Base-by-base conservation (phyloP, 64 coral and sea anemone species). In the Exaiptasia diaphana region DNA sequence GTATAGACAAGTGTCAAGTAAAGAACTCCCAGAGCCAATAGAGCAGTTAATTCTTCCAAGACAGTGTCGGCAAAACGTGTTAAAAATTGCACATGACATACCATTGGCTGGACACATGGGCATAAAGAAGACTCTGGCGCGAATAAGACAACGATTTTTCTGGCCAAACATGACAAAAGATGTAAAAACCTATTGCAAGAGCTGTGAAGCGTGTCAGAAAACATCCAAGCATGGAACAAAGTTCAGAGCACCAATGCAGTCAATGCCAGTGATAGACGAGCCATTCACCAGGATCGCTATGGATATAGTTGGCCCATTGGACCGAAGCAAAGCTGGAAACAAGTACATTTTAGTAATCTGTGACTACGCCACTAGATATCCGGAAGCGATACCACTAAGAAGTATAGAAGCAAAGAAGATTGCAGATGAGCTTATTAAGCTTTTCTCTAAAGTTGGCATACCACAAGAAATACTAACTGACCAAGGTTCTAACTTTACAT, bases 401-500 rank as follows among this genome's bases (percentile, higher is more conserved):
- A 85, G 69, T 41, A 74, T 72, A 27, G 82, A 85, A 73, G 68
- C 82, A 65, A 61, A 85, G 69, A 73, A 38, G 48, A 74, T 85
- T 24, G 82, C 82, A 20, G 50, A 85, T 7, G 63, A 83, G 32
- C 34, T 83, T 4, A 71, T 68, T n/a, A 70, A 71, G 43, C 21
- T 71, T 15, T 70, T 83, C 37, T 70, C 80, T 15, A 50, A 46
- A 70, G 67, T 83, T 12, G 80, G 80, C 20, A 55, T 83, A 50
- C 64, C 80, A 5, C n/a, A 83, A 48, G 63, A 83, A 34, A 85
- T 85, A 72, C 68, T 85, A 20, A 85, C 82, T 38, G 82, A 73
- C 34, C 68, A 85, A 50, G 82, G 82, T 15, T 73, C 67, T 17
- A 85, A 85, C 68, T 85, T 85, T 53, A 85, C 68, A 14, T 85